phyloP scores from a whole-genome alignment of 1,140 invertebrate species.

The Diachasma alloeum region DNA sequence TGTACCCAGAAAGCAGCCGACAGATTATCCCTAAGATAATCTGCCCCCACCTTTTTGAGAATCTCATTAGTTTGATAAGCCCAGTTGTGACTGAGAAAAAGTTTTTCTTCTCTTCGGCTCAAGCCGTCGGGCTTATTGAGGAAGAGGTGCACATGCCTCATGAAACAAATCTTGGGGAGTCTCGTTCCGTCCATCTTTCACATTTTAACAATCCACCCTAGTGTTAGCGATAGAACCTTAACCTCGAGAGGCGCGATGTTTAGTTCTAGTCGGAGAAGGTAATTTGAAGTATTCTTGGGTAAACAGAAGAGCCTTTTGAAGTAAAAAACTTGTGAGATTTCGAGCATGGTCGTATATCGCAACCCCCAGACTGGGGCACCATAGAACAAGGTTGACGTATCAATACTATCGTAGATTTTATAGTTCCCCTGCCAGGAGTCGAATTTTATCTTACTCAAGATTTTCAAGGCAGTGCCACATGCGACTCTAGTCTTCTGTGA shows the following conservation, averaged over 20 bases:
- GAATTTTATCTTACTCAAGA: background rate
- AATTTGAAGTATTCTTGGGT: conserved; percentile 17
- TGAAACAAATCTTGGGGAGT: too few species aligned
- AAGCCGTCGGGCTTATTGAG: too few species aligned
- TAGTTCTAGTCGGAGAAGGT: conserved; percentile 18
- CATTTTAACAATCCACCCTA: conserved; percentile 14
- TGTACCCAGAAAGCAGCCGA: background rate
- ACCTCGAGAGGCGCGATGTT: background rate
- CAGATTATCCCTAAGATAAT: background rate
- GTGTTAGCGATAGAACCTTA: background rate
- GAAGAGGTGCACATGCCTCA: too few species aligned
- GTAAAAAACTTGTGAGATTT: conserved; percentile 6
- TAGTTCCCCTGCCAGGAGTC: conserved; percentile 12
- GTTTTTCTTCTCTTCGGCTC: too few species aligned
- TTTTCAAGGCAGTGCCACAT: background rate
- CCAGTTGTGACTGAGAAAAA: too few species aligned
- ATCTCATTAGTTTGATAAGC: background rate
- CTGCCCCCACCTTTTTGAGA: background rate
- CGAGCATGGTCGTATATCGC: conserved; percentile 13
- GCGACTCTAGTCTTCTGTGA: conserved; percentile 7
- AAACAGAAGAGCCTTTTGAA: conserved; percentile 21
- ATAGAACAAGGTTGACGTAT: conserved; percentile 12
- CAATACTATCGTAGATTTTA: conserved; percentile 15
- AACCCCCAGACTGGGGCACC: conserved; percentile 19
- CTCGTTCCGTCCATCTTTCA: background rate